Base-by-base conservation (phyloP, 2,888 invertebrate genomes). In the Laspeyria flexula region DNA sequence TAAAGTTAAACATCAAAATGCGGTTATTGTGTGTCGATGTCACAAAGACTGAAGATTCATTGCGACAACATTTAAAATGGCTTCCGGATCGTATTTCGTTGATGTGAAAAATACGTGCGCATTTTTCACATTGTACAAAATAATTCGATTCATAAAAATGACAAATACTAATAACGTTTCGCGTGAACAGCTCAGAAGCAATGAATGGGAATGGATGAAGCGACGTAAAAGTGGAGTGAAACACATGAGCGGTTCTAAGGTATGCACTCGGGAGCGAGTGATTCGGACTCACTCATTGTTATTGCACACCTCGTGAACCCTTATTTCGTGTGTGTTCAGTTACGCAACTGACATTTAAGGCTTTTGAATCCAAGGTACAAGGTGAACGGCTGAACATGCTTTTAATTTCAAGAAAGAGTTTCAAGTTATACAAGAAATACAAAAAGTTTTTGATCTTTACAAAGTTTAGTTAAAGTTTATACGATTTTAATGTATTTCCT, bases 141-240 rank as follows among this genome's bases (percentile, higher is more conserved):
- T 48, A 43, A 43, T 46, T 29, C 23, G 46, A 51, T 49, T 67
- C 48, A 58, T 62, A 58, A 62, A 53, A 62, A 61, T 46, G 42
- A 41, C 38, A 46, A 52, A 53, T 54, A 43, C 27, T 62, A 57
- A 61, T 62, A 45, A 38, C 33, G 57, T 43, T 44, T 54, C 60
- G 33, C 46, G 35, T 57, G 65, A 65, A 60, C 46, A 50, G 35
- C 46, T 56, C 49, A 44, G 29, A 35, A 31, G 48, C 35, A 44
- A 37, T 57, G 60, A 54, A 60, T 51, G 41, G 54, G 39, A n/a
- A 38, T 54, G 55, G 48, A 55, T 55, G 52, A 57, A 43, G 33
- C 15, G 47, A 42, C 48, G 54, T 65, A 45, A 43, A 55, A 37
- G 38, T 50, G 39, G 50, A 44, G 62, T 53, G 43, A 45, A 40